Evolutionary conservation across 2,888 invertebrate species (phyloP).

Genomic region (Sarcophaga subvicina): DNA sequence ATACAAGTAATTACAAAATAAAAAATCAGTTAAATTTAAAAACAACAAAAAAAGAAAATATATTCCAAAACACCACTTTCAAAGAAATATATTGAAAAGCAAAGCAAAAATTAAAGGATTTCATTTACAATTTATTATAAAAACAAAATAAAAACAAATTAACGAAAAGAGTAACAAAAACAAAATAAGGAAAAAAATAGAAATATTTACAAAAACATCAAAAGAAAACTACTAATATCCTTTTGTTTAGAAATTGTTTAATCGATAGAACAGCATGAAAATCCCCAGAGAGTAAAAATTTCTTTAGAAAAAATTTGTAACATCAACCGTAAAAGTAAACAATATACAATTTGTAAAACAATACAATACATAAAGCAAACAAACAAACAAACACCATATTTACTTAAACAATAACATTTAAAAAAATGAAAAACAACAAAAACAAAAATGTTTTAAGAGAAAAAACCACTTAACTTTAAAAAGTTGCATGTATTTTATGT

Average conservation of each 20-base stretch:
- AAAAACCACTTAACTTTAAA: neutral
- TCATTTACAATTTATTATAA: conserved; percentile 65
- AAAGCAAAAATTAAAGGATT: conserved; percentile 57
- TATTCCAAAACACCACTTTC: conserved; percentile 57
- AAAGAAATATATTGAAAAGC: conserved; percentile 44
- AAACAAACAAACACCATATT: conserved; percentile 14
- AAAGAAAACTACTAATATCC: neutral
- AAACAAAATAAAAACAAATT: conserved; percentile 58
- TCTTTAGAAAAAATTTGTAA: neutral
- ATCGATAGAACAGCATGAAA: neutral
- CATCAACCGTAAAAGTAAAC: conserved; percentile 22
- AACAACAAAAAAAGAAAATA: conserved; percentile 22
- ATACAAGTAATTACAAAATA: conserved; percentile 41
- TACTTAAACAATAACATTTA: conserved; percentile 11
- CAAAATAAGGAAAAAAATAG: conserved; percentile 1
- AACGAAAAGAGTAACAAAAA: conserved; percentile 37
- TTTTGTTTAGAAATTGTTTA: no score
- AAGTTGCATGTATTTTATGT: conserved; percentile 49
- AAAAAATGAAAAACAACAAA: conserved; percentile 3
- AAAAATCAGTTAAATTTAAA: conserved; percentile 56
- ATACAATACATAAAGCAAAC: conserved; percentile 2
- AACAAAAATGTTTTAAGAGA: neutral
- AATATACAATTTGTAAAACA: neutral
- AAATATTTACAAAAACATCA: neutral
- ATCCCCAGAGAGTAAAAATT: neutral